Evolutionary conservation across 2,797 vertebrate genomes (phyloP), one percentile per base, ranked within the genome.

Genomic region (Ceryle rudis): DNA sequence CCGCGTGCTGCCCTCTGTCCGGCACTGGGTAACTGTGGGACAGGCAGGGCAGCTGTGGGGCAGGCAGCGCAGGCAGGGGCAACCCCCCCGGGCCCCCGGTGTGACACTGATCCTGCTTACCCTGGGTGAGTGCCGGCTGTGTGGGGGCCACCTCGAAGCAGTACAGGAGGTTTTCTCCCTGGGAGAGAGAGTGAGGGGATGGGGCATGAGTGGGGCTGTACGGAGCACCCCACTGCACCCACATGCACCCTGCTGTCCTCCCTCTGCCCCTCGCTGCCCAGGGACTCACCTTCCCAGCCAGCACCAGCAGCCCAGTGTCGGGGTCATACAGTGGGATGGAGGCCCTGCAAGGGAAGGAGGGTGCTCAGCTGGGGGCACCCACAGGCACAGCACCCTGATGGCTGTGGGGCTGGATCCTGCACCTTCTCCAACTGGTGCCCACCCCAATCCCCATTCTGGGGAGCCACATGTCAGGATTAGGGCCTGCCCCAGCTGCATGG

Each of bases 91-190:
- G 7, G 5, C 19, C 13, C 58, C 54, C 2, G 0, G 10, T 0
- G 1, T 0, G 8, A 47, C 70, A 16, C 3, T 3, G 33, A 20
- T 49, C 10, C 60, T 28, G 42, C 96, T 98, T 97, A 99, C 99
- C 99, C 97, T 98, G 98, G 28, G 98, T 98, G 72, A 99, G 97
- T 1, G 98, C 98, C 1, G 98, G 98, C 88, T 99, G 98, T 0
- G 97, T 72, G 3, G 97, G 79, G 19, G 97, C 96, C 42, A 98
- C 98, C 97, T 99, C 99, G 0, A 99, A 99, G 96, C 99, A 99
- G 95, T 98, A 98, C 0, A 99, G 95, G 73, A 97, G 98, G 22
- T 97, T 98, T 93, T 99, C 99, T 11, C 99, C 99, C 99, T 99
- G 97, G 25, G 96, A 74, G 52, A 78, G 60, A 95, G 21, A 16